Evolutionary conservation across 1,140 invertebrate genomes (phyloP).

Genomic region (Meloidogyne floridensis): DNA sequence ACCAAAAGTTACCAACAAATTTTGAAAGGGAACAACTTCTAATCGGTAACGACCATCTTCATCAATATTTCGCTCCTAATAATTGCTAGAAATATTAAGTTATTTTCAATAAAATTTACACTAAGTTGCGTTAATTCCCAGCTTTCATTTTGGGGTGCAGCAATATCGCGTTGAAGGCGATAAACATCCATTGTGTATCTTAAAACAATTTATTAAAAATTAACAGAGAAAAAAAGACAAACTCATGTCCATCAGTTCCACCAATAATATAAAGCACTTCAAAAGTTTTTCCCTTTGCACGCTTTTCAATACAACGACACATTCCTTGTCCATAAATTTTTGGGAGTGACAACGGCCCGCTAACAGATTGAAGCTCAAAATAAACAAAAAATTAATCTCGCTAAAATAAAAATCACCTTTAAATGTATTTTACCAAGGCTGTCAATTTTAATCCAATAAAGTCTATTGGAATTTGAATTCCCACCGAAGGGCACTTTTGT

Average conservation of each 20-base stretch:
- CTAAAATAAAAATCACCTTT: conserved; percentile 7
- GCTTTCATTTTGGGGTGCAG: background rate
- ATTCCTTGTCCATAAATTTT: conserved; percentile 23
- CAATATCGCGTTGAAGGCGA: conserved; percentile 12
- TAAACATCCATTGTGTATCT: conserved; percentile 53
- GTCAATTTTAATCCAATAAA: conserved; percentile 73
- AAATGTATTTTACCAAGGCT: conserved; percentile 56
- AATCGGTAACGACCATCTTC: conserved; percentile 71
- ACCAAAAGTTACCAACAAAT: conserved; percentile 78
- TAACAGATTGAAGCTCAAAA: background rate
- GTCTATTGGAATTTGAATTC: conserved; percentile 75
- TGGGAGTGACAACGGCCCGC: background rate
- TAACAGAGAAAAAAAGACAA: background rate
- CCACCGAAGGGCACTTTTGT: conserved; percentile 84
- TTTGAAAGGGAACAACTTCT: conserved; percentile 77
- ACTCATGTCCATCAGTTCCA: conserved; percentile 42
- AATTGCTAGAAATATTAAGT: background rate
- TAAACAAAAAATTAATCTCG: background rate
- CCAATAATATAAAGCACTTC: conserved; percentile 2
- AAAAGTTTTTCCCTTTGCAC: background rate
- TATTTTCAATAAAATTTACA: background rate
- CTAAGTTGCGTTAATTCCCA: conserved; percentile 24
- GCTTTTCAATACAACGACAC: conserved; percentile 5
- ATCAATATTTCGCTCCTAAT: background rate
- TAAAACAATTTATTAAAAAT: background rate